phyloP scores from a whole-genome alignment of 2,797 vertebrate genomes.

The Knipowitschia caucasica region DNA sequence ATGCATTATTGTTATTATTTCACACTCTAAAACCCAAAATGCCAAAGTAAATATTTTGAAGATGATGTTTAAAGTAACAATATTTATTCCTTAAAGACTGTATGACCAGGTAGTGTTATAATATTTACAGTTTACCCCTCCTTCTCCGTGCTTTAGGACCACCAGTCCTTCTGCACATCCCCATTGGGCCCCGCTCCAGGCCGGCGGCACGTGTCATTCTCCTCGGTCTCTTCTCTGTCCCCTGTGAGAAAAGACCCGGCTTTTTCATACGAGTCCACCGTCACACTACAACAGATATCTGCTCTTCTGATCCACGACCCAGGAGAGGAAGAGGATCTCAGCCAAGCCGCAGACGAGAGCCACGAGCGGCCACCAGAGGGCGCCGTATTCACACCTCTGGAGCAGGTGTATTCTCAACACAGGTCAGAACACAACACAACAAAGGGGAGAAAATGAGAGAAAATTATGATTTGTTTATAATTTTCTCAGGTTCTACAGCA shows the following conservation, averaged over 20 bases:
- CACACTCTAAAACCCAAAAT: no score
- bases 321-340: constrained; percentile 25
- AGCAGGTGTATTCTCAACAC: constrained; percentile 3
- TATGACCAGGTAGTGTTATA: background rate
- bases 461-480: constrained; percentile 1
- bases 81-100: background rate
- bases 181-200: constrained; percentile 5
- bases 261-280: constrained; percentile 25
- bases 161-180: constrained; percentile 24
- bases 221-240: constrained; percentile 37
- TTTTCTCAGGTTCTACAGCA: constrained; percentile 1
- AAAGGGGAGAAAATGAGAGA: background rate
- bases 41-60: no score
- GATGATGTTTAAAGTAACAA: no score
- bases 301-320: constrained; percentile 35
- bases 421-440: constrained; percentile 32
- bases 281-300: constrained; percentile 47
- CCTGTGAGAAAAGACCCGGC: constrained; percentile 8
- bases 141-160: constrained; percentile 10
- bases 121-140: background rate
- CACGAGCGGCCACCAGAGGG: constrained; percentile 53
- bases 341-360: constrained; percentile 7
- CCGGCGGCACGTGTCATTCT: constrained; percentile 31
- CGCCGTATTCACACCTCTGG: constrained; percentile 18
- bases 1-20: no score